Conservation (phyloP, 2,888 invertebrate genomes). For the Anodontia alba region DNA sequence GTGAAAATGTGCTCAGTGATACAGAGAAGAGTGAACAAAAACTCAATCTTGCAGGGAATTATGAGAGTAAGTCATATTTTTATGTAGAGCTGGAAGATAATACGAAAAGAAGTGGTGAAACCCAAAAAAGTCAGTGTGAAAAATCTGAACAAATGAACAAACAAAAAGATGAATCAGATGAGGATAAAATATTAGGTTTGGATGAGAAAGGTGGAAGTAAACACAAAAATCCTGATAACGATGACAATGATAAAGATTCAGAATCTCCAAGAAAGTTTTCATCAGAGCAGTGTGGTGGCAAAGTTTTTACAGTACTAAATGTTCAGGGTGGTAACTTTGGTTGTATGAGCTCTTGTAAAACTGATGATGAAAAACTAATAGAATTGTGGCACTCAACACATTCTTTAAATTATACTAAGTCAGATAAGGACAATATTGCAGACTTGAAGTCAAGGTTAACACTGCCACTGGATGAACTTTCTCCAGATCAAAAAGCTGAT, state of each 20-base stretch:
- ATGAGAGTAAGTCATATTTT: constrained; percentile 60
- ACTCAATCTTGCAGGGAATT: constrained; percentile 36
- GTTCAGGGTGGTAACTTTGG: constrained; percentile 63
- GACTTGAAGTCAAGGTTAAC: constrained; percentile 65
- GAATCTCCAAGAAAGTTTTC: constrained; percentile 31
- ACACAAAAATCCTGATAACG: constrained; percentile 16
- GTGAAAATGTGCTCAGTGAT: constrained; percentile 43
- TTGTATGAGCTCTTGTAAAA: constrained; percentile 69
- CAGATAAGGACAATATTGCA: constrained; percentile 55
- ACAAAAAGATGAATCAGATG: constrained; percentile 19
- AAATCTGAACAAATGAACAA: background rate
- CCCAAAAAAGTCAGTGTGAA: constrained; percentile 1
- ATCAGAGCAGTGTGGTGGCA: constrained; percentile 49
- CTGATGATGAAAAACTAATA: constrained; percentile 80
- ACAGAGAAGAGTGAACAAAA: constrained; percentile 38
- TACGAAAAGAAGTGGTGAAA: constrained; percentile 1
- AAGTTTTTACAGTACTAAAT: constrained; percentile 74
- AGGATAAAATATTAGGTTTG: constrained; percentile 13
- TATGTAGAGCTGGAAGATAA: constrained; percentile 64
- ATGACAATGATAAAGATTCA: constrained; percentile 22
- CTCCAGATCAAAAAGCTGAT: constrained; percentile 71
- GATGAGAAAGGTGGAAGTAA: background rate
- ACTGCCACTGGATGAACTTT: constrained; percentile 60
- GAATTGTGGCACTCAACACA: constrained; percentile 70
- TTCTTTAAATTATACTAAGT: constrained; percentile 53